Base-by-base conservation (phyloP, 2,797 vertebrate species). In the Melanotaenia nigrans region DNA sequence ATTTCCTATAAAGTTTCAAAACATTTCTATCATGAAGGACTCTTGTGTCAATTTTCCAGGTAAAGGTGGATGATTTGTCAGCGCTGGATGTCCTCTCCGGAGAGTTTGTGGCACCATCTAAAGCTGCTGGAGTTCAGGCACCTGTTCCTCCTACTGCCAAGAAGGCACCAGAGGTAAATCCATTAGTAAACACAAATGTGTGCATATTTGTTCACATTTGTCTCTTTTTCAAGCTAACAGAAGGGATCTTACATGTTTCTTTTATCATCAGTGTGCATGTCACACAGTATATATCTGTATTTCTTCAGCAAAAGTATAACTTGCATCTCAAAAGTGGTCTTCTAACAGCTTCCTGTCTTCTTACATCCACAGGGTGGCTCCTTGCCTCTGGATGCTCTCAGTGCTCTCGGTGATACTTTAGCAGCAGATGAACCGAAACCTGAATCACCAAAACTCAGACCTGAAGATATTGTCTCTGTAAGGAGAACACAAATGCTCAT, bases 381-480 rank as follows among this genome's bases (percentile, higher is more conserved):
- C 1, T 68, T 93, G 65, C 85, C 88, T 54, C 56, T 87, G 71
- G 94, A 94, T 18, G 92, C 92, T 74, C 85, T 95, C 28, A 36
- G 74, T 0, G 90, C 89, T 78, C 87, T 95, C 1, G 33, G 71
- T 0, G 91, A 92, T 83, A 76, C 73, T 0, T 68, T 95, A 61
- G 66, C 85, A 5, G 38, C 30, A 22, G 73, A 91, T 32, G 59
- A 57, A 81, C 89, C 91, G 2, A 85, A 75, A 57, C 89, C 91
- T 3, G 77, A 93, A 68, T 12, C 78, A 25, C 89, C 93, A 1
- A 72, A 92, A 80, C 75, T 92, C 70, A 88, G 70, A 78, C 93
- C 93, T 2, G 85, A 91, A 59, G 92, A 95, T 67, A 78, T 95
- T 0, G 89, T 95, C 35, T 65, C 83, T 63, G 94, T 95, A 92